These are phyloP conservation scores for Salminus brasiliensis DNA, from an alignment of 2,113 vertebrate genomes.

Conservation along the genomic window DNA sequence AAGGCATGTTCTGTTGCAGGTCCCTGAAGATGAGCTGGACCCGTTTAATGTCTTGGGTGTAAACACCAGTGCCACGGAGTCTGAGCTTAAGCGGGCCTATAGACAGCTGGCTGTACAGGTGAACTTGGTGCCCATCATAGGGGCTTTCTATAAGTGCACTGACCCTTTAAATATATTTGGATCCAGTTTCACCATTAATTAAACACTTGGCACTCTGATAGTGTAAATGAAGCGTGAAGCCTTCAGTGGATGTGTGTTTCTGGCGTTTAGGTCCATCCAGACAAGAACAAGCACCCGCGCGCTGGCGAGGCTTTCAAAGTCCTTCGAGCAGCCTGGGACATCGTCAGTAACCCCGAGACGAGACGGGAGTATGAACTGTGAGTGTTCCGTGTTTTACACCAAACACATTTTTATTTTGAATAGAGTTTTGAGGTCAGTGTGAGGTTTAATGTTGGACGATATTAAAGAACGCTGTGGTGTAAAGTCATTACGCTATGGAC, in stretches of 20 bases:
- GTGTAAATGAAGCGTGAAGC: not conserved
- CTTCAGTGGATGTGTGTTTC: not conserved
- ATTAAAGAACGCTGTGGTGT: too few relatives aligned
- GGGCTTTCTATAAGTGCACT: not conserved
- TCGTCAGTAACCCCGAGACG: constrained; percentile 90
- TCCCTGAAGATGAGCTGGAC: constrained; percentile 90
- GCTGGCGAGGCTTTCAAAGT: constrained; percentile 96
- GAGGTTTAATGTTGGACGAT: too few relatives aligned
- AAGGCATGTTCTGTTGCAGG: not conserved
- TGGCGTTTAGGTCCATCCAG: constrained; percentile 87
- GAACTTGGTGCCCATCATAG: too few relatives aligned
- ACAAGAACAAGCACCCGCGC: constrained; percentile 92
- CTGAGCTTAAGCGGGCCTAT: constrained; percentile 89
- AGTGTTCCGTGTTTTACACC: constrained; percentile 67
- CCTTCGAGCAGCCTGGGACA: constrained; percentile 92
- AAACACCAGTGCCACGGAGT: constrained; percentile 83
- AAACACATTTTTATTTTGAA: too few relatives aligned
- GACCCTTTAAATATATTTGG: not conserved
- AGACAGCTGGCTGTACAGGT: constrained; percentile 85
- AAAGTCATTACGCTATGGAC: too few relatives aligned
- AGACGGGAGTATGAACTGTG: constrained; percentile 89
- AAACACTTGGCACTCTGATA: not conserved
- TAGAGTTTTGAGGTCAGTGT: not conserved
- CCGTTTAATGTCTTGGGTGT: constrained; percentile 89
- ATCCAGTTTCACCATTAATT: not conserved